Base-by-base conservation (phyloP, 30 jellyfish, hydroid and myxozoan species). In the Nemopilema nomurai region DNA sequence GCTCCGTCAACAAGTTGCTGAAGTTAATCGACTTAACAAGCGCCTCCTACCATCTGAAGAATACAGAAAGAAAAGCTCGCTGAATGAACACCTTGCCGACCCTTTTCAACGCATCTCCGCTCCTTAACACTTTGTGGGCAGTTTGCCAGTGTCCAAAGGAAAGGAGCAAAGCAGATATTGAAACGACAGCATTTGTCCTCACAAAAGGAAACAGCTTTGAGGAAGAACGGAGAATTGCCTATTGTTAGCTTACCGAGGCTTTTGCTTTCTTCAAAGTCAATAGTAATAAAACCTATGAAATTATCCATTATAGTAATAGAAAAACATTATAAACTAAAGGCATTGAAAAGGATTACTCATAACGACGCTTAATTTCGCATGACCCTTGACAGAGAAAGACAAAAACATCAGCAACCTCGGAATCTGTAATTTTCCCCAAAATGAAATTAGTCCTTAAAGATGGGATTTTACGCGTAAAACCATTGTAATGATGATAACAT, bases 401-500 rank as follows among this genome's bases (percentile, higher is more conserved):
- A 72, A 83, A 69, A 83, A 53, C 74, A 26, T 71, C 30, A 76
- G 24, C 85, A 57, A 57, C 67, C 79, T 71, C 81, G 86, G 92
- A 83, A 72, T 72, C 83, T 49, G 66, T 33, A 83, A 57, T 83
- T 71, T 72, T 71, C 86, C 86, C 92, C 86, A 83, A 72, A 83
- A 83, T 83, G 86, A 72, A 83, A 83, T 83, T 83, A 83, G 32
- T 22, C 70, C 51, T 50, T 83, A 72, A 63, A 73, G 57, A 72
- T 25, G 85, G 81, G 86, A 83, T 83, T 71, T 72, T 51, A 83
- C 57, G 86, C 77, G 86, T 28, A 71, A 71, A 57, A 57, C 92
- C 86, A 68, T 83, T 83, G 92, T 71, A 62, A 83, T 71, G 80
- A 71, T 73, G 92, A 72, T 83, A 83, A 83, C 86, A 83, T 49